Evolutionary conservation across 2,888 invertebrate species (phyloP).

Genomic region (Trachelus tabidus): DNA sequence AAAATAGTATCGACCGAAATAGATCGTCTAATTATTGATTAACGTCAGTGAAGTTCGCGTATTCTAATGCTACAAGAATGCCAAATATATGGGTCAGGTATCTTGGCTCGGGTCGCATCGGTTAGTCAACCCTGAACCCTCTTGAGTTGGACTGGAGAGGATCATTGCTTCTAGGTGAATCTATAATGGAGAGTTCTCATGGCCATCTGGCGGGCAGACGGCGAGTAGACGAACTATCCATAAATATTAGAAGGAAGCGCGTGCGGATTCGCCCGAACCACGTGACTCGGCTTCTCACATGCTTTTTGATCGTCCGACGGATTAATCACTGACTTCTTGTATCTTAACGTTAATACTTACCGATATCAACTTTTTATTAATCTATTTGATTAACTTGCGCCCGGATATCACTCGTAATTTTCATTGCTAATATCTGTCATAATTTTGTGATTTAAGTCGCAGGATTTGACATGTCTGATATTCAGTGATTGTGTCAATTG

Average conservation of each 20-base stretch:
- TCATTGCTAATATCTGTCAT: background rate
- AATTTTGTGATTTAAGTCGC: background rate
- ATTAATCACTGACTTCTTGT: background rate
- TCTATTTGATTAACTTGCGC: background rate
- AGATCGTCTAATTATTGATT: background rate
- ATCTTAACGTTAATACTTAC: background rate
- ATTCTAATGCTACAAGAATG: background rate
- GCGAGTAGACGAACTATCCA: background rate
- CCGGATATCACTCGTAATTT: background rate
- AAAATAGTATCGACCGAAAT: background rate
- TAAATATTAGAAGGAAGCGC: background rate
- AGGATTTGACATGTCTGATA: background rate
- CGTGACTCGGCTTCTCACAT: background rate
- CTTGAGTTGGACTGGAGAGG: background rate
- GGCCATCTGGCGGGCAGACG: background rate
- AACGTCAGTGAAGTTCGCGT: background rate
- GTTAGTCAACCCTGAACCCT: background rate
- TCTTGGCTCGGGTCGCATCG: background rate
- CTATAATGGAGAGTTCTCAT: background rate
- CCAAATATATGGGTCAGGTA: background rate
- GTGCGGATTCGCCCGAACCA: background rate
- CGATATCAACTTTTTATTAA: background rate
- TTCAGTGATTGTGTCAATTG: background rate
- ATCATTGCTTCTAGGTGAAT: background rate
- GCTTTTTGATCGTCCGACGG: background rate